phyloP scores from a whole-genome alignment of 64 coral and sea anemone species.

The Pachyseris speciosa region DNA sequence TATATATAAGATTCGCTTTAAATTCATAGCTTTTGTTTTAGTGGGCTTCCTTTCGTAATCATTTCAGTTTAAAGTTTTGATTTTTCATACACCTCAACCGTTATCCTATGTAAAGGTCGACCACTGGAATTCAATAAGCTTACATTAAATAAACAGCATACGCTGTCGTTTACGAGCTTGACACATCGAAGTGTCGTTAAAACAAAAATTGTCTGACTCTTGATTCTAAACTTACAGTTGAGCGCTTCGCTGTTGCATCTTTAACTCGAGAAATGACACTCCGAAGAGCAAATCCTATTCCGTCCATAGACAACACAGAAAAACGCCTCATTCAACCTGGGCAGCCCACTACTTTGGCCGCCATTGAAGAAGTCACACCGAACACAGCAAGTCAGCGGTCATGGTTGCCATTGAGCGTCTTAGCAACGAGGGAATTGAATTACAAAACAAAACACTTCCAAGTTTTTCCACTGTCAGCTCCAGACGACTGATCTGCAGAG shows the following conservation, averaged over 20 bases:
- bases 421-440: conserved; percentile 41
- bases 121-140: too few relatives aligned
- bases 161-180: too few relatives aligned
- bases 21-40: too few relatives aligned
- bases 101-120: too few relatives aligned
- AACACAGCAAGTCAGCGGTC: conserved; percentile 43
- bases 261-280: conserved; percentile 71
- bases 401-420: conserved; percentile 45
- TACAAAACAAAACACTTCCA: conserved; percentile 3
- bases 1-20: too few relatives aligned
- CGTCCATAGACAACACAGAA: conserved; percentile 67
- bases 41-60: too few relatives aligned
- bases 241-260: conserved; percentile 78
- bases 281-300: conserved; percentile 75
- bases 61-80: too few relatives aligned
- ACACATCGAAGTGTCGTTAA: too few relatives aligned
- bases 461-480: not conserved
- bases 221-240: conserved; percentile 39
- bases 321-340: conserved; percentile 31
- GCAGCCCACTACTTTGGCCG: not conserved
- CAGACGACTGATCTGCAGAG: not conserved
- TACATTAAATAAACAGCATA: too few relatives aligned
- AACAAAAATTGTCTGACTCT: not conserved
- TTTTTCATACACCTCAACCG: too few relatives aligned
- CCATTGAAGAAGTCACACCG: not conserved